These are phyloP conservation scores for Trinorchestia longiramus DNA, from an alignment of 1,140 invertebrate species.

Conservation along the genomic window DNA sequence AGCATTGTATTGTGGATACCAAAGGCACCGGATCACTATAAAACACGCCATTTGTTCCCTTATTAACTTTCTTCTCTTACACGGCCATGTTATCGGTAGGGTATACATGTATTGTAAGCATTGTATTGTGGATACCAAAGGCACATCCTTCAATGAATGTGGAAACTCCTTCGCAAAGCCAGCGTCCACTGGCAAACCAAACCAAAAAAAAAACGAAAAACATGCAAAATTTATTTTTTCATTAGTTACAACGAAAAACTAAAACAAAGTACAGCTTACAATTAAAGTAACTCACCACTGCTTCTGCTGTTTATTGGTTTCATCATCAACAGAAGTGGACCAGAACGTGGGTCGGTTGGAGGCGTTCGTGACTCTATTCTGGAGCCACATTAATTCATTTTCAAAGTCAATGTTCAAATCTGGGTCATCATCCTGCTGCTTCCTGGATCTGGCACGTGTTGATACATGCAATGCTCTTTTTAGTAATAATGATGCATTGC, in stretches of 20 bases:
- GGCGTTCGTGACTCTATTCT: background rate
- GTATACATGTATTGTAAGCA: no score
- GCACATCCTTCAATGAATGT: no score
- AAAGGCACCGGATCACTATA: no score
- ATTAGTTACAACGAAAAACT: background rate
- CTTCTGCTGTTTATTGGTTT: background rate
- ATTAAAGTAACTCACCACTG: background rate
- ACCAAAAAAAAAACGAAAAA: background rate
- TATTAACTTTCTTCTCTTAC: no score
- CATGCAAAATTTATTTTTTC: background rate
- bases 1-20: no score
- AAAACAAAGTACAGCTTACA: background rate
- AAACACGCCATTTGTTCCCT: no score
- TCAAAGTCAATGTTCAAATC: background rate
- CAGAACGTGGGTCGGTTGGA: background rate
- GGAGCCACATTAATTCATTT: background rate
- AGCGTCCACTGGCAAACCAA: no score
- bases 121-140: no score
- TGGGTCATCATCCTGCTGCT: background rate
- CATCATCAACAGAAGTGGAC: background rate
- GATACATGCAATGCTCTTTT: background rate
- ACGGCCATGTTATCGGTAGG: no score
- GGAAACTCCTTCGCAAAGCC: no score
- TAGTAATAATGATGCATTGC: background rate
- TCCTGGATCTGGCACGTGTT: background rate